phyloP scores from a whole-genome alignment of 2,113 vertebrate genomes.

The Crypturellus undulatus region DNA sequence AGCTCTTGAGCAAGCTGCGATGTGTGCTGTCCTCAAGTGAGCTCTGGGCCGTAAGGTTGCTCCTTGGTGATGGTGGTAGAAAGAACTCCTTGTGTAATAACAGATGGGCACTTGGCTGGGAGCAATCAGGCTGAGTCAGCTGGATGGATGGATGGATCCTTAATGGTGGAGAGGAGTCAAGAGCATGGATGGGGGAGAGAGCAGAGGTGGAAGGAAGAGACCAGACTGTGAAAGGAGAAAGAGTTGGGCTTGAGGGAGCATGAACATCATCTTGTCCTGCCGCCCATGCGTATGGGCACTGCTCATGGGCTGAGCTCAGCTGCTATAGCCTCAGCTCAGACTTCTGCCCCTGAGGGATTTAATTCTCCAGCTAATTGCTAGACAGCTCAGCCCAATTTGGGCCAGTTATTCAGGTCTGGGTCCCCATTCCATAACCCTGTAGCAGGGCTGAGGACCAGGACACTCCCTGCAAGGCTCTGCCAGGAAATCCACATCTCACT shows the following conservation, averaged over 20 bases:
- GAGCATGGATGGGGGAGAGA: rapidly evolving
- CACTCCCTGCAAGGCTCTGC: no score
- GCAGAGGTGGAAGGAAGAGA: neutral
- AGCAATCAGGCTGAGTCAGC: neutral
- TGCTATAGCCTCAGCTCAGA: no score
- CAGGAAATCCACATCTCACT: no score
- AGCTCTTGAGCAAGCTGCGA: neutral
- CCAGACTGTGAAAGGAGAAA: neutral
- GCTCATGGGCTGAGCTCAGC: no score
- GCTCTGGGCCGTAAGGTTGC: neutral
- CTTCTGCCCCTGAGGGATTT: neutral
- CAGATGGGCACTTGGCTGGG: neutral
- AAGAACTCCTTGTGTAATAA: neutral
- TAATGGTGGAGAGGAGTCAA: neutral
- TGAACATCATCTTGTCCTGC: neutral
- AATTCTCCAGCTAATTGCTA: neutral
- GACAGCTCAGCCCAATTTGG: no score
- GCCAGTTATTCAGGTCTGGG: neutral
- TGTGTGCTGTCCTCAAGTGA: neutral
- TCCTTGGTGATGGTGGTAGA: neutral
- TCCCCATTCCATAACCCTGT: no score
- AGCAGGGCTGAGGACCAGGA: neutral
- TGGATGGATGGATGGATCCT: neutral
- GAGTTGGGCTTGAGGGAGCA: neutral
- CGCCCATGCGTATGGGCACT: neutral